A percentile compares a stretch with the other conserved stretches of the same genome.
phyloP scores from a whole-genome alignment of 2,797 vertebrate genomes.

The Parotocinclus haroldoi region DNA sequence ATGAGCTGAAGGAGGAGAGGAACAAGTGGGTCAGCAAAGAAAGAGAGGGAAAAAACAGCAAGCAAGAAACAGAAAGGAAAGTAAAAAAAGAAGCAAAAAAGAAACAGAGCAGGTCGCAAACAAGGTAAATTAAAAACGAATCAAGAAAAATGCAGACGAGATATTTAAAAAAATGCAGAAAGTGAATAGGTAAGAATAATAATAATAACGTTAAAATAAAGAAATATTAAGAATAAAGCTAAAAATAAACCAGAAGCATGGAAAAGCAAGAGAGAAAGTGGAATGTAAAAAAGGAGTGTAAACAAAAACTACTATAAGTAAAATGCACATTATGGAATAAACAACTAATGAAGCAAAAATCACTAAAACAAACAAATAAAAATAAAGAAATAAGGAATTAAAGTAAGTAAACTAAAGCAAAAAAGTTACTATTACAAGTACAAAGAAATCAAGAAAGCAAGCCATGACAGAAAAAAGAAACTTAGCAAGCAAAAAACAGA shows the following conservation, averaged over 20 bases:
- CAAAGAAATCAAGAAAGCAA: neutral
- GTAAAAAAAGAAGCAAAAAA: slow-evolving; percentile 54
- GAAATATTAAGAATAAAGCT: too few relatives aligned
- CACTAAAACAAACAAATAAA: too few relatives aligned
- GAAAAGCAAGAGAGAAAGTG: neutral
- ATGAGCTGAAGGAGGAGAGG: slow-evolving; percentile 52
- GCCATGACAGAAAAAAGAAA: slow-evolving; percentile 7
- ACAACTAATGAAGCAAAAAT: too few relatives aligned
- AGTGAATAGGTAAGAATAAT: too few relatives aligned
- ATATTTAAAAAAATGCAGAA: neutral
- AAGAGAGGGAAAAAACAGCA: neutral
- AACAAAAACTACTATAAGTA: too few relatives aligned
- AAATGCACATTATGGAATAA: too few relatives aligned
- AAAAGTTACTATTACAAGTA: too few relatives aligned
- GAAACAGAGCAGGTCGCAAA: neutral
- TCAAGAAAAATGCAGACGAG: neutral
- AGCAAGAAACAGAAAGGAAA: slow-evolving; percentile 37
- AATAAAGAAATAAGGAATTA: too few relatives aligned
- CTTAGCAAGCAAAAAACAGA: slow-evolving; percentile 10
- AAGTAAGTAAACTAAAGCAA: too few relatives aligned
- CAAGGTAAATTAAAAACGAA: neutral
- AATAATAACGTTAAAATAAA: too few relatives aligned
- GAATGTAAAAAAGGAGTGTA: too few relatives aligned
- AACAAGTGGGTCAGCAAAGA: slow-evolving; percentile 18
- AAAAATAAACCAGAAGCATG: neutral